Base-by-base conservation (phyloP, 2,888 invertebrate species). In the Meliscaeva auricollis region DNA sequence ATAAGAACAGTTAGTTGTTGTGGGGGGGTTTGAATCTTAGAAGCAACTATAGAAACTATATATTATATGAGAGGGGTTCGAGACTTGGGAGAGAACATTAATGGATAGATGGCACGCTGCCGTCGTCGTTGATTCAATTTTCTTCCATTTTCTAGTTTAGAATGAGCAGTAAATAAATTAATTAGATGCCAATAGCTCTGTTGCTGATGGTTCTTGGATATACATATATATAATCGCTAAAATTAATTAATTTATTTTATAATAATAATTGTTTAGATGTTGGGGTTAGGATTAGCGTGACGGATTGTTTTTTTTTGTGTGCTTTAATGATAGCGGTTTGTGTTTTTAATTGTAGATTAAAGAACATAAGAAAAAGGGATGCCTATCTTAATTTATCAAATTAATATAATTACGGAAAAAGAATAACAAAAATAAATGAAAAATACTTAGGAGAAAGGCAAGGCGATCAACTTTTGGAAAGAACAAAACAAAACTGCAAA, bases 1-100 rank as follows among this genome's bases (percentile, higher is more conserved):
- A 56, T 56, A 35, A 56, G 56, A 56, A 56, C 17, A 35, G 56
- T 56, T 35, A 56, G 56, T 35, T 56, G 56, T 56, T 8, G 35
- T 38, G 8, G 35, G 7, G 52, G 30, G 52, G 56, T 35, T 56
- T 13, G 35, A 56, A 35, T 32, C 56, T 56, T 13, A 1, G 32
- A 56, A 56, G 15, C 56, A 54, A 7, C n/a, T n/a, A n/a, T n/a
- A n/a, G n/a, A n/a, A n/a, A n/a, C n/a, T n/a, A n/a, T n/a, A n/a
- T n/a, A n/a, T n/a, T n/a, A n/a, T n/a, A n/a, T n/a, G 15, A 54
- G 1, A 26, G 54, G 32, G 30, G 15, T 54, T 54, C 32, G 1
- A 54, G 32, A 3, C 9, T 15, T 15, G 9, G 17, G 11, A 54
- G 52, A 7, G 8, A 26, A 6, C 7, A 52, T n/a, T 22, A 50